Conservation (phyloP, 2,888 invertebrate genomes). For the Orthosia gracilis region DNA sequence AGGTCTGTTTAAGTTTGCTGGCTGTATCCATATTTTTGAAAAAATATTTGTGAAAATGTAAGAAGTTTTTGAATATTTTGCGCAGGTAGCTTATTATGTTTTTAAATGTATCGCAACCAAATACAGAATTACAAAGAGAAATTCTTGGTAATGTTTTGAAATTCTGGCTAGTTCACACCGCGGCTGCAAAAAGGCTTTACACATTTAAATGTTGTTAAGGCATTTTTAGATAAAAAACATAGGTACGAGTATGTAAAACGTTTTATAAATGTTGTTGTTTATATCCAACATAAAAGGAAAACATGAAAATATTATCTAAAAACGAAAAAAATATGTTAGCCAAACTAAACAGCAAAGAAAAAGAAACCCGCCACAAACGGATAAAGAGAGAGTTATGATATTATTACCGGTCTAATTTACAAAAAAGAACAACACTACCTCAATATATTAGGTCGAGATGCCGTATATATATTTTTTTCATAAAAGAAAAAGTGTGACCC, state of each 20-base stretch:
- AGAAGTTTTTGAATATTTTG: not conserved
- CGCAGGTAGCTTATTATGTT: not conserved
- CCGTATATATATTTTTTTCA: constrained; percentile 66
- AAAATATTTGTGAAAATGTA: not conserved
- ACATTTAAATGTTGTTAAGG: not conserved
- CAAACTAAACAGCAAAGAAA: constrained; percentile 53
- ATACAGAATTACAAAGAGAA: not conserved
- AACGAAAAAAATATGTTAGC: constrained; percentile 23
- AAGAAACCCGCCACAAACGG: constrained; percentile 28
- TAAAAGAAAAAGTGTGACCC: constrained; percentile 77
- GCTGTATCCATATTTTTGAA: not conserved
- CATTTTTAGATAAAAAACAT: not conserved
- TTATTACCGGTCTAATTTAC: constrained; percentile 71
- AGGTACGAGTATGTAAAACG: not conserved
- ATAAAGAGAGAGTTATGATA: constrained; percentile 68
- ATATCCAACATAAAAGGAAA: not conserved
- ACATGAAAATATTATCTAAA: constrained; percentile 13
- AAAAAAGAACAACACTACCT: constrained; percentile 70
- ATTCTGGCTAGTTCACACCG: not conserved
- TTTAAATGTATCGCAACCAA: not conserved
- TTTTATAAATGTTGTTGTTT: not conserved
- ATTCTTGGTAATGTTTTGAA: not conserved
- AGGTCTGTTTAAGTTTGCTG: not conserved
- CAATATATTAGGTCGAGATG: constrained; percentile 67
- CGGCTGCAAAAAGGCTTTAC: not conserved